Evolutionary conservation across 2,797 vertebrate genomes (phyloP), one percentile per base, ranked within the genome.

Genomic region (Botia kubotai): DNA sequence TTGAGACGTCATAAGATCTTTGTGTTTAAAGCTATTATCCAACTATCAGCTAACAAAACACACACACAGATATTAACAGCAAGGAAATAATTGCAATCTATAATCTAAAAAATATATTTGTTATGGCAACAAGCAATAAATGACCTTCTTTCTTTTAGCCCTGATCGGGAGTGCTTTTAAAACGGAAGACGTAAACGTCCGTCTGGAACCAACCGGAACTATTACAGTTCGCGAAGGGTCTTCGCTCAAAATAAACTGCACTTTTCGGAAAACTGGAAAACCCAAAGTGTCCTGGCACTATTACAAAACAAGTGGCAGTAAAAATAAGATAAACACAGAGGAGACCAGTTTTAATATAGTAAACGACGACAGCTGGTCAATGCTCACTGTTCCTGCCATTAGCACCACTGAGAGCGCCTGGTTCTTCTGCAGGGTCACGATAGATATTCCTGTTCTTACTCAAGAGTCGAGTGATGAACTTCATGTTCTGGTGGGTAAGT

Each of bases 401-500:
- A 58, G 17, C 0, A 0, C 14, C 5, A 19, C 4, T 52, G 63
- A 86, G 11, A 79, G 65, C 0, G 84, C 84, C 71, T 84, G 69
- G 80, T 86, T 86, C 67, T 83, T 73, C 65, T 87, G 86, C 26
- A 1, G 21, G 10, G 53, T 84, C 23, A 71, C 0, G 1, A 6
- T 3, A 57, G 80, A 87, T 13, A 84, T 83, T 16, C 86, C 86
- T 14, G 0, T 0, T 19, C 78, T 87, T 2, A 0, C 0, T 0
- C 0, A 4, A 0, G 1, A 4, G 0, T 19, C 4, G n/a, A 87
- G 86, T 43, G 11, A 55, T 71, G 55, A n/a, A 19, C 48, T 14
- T 52, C 1, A 68, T 0, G 67, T 87, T 43, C 2, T 33, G 0
- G 48, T 87, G 0, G 52, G 86, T 87, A 67, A 87, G 84, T 86